Evolutionary conservation across 1,140 invertebrate species (phyloP), one percentile per base, ranked within the genome.

Genomic region (Mactra quadrangularis): DNA sequence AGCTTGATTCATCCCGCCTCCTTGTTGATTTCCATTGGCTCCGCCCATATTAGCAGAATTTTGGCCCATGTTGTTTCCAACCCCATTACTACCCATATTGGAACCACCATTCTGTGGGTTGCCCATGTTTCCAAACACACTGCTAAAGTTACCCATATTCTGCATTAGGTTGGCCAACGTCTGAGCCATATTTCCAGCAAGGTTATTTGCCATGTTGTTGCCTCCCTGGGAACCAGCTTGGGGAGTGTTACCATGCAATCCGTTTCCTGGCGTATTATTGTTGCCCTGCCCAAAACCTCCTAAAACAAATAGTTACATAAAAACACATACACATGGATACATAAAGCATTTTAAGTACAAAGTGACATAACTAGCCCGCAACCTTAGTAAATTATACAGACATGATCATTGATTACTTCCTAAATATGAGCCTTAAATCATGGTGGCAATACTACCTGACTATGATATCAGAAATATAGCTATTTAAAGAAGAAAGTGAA

Each of bases 131-230:
- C 77, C 77, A 59, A 79, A 79, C 64, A 79, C 77, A 22, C 59
- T 79, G 52, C 62, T 66, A 70, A 79, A 79, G 64, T 79, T 66
- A 22, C 77, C 77, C 64, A 79, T 68, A 47, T 79, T 79, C 62
- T 79, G 45, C 77, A 79, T 79, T 25, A 79, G 45, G 15, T 15
- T 57, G 15, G 77, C 64, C 15, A 68, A 41, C 27, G 64, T 68
- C 15, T 68, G 64, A 50, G 64, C 64, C 64, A 68, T 66, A 38
- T 33, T 35, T 0, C 45, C 55, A 25, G 11, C 31, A 17, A 38
- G 41, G 22, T 29, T 50, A 25, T 64, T 38, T 11, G 27, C 59
- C 2, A 11, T 45, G 35, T 22, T 53, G 45, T 57, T 55, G 15
- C 31, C 53, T 29, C 55, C 72, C 29, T 9, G 22, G n/a, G 6